A percentile compares a stretch with the other conserved stretches of the same genome.
These are phyloP conservation scores for Istiophorus platypterus DNA, from an alignment of 2,113 vertebrate species.

Conservation along the genomic window DNA sequence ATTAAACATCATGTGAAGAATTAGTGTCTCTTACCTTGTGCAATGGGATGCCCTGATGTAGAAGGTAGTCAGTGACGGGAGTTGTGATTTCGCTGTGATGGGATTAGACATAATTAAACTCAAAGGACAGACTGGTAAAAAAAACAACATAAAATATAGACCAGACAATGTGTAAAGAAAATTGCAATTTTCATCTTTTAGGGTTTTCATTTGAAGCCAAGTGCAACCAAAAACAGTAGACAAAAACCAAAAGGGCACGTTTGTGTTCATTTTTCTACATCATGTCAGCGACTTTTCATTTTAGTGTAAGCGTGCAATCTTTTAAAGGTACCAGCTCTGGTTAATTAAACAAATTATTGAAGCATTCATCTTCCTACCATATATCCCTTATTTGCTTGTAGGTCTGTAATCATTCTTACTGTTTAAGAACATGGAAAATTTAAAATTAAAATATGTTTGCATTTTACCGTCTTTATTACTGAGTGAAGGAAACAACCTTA, in stretches of 20 bases:
- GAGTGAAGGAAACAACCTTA: neutral
- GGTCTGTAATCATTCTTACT: neutral
- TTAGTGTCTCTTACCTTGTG: neutral
- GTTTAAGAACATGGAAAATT: neutral
- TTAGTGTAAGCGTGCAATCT: too few species aligned
- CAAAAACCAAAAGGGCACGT: neutral
- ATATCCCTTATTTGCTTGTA: neutral
- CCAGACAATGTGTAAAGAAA: neutral
- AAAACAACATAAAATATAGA: neutral
- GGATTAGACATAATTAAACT: neutral
- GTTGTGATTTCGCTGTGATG: neutral
- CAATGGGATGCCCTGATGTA: too few species aligned
- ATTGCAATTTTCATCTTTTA: neutral
- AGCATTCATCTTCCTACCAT: neutral
- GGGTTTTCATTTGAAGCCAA: neutral
- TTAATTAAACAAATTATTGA: neutral
- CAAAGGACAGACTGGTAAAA: neutral
- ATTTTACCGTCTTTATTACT: neutral
- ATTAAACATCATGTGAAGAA: slow-evolving; percentile 8
- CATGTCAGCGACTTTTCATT: neutral
- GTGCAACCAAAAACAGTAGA: neutral
- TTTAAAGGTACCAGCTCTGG: too few species aligned
- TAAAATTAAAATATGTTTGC: neutral
- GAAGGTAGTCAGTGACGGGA: neutral
- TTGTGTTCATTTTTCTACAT: neutral